Conservation (phyloP, 2,113 vertebrate species). For the Electrona antarctica region DNA sequence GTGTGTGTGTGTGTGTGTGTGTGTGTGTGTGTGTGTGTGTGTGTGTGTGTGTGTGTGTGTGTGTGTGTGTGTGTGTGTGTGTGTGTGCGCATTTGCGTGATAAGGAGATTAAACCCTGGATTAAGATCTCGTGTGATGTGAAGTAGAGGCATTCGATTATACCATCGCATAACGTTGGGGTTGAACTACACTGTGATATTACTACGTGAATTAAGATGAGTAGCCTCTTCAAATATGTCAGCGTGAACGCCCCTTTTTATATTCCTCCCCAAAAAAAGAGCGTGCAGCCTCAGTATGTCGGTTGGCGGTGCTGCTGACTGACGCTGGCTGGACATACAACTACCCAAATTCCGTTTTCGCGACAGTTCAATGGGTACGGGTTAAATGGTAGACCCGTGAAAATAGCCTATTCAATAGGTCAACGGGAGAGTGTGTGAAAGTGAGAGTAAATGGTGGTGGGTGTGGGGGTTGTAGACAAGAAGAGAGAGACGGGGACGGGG, state of each 20-base stretch:
- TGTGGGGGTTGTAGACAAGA: constrained; percentile 26
- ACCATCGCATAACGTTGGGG: neutral
- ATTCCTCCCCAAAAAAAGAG: constrained; percentile 2
- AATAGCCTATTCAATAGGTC: constrained; percentile 35
- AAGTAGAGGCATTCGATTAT: constrained; percentile 17
- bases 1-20: no score
- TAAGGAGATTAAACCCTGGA: constrained; percentile 29
- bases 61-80: no score
- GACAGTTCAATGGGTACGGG: constrained; percentile 50
- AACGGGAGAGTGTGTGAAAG: constrained; percentile 14
- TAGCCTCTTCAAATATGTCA: constrained; percentile 17
- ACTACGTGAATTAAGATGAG: constrained; percentile 37
- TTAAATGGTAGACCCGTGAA: constrained; percentile 49
- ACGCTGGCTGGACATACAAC: constrained; percentile 51
- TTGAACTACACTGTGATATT: neutral
- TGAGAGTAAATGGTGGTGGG: constrained; percentile 21
- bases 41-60: no score
- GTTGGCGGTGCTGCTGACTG: constrained; percentile 40
- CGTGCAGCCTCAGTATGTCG: neutral
- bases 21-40: no score
- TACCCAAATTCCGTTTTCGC: constrained; percentile 47
- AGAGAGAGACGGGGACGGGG: constrained; percentile 20
- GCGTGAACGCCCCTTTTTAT: constrained; percentile 49
- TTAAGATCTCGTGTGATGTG: constrained; percentile 49
- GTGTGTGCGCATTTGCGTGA: neutral